Conservation (phyloP, 2,888 invertebrate species). For the Venustoraphidia nigricollis region DNA sequence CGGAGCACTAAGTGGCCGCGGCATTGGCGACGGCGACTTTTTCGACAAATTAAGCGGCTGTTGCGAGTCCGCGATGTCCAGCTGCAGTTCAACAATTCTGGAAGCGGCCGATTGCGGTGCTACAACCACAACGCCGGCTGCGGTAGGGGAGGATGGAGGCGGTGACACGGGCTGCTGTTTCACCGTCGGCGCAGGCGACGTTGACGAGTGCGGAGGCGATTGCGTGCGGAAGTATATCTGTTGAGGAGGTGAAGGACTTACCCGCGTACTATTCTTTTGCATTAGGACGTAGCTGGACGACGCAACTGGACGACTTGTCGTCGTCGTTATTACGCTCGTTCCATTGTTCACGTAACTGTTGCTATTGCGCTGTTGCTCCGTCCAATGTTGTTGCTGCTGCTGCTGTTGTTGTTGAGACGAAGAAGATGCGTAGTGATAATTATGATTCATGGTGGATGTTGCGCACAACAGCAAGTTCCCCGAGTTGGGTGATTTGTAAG, state of each 20-base stretch:
- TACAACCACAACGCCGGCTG: conserved; percentile 28
- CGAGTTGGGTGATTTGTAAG: conserved; percentile 19
- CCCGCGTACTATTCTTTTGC: conserved; percentile 25
- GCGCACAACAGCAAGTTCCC: conserved; percentile 10
- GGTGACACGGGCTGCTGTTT: conserved; percentile 12
- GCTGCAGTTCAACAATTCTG: conserved; percentile 59
- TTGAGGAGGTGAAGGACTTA: conserved; percentile 23
- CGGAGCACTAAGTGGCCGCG: conserved; percentile 36
- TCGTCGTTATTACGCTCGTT: conserved; percentile 48
- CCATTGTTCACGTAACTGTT: conserved; percentile 15
- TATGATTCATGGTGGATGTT: conserved; percentile 7
- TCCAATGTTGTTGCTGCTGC: conserved; percentile 15
- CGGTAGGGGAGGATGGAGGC: conserved; percentile 24
- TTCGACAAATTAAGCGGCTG: conserved; percentile 83
- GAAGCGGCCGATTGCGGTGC: conserved; percentile 25
- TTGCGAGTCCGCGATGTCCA: conserved; percentile 65
- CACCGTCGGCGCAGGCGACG: conserved; percentile 20
- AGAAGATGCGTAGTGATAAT: conserved; percentile 19
- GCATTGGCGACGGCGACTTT: conserved; percentile 64
- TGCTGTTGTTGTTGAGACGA: conserved; percentile 15
- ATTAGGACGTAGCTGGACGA: conserved; percentile 23
- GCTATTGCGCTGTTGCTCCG: conserved; percentile 21
- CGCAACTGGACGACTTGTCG: conserved; percentile 25
- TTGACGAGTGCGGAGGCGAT: conserved; percentile 28
- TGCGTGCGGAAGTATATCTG: conserved; percentile 26